Percentiles rank a stretch among this genome's conserved stretches.
Conservation (phyloP, 2,888 invertebrate genomes). For the Allolobophora icterica region DNA sequence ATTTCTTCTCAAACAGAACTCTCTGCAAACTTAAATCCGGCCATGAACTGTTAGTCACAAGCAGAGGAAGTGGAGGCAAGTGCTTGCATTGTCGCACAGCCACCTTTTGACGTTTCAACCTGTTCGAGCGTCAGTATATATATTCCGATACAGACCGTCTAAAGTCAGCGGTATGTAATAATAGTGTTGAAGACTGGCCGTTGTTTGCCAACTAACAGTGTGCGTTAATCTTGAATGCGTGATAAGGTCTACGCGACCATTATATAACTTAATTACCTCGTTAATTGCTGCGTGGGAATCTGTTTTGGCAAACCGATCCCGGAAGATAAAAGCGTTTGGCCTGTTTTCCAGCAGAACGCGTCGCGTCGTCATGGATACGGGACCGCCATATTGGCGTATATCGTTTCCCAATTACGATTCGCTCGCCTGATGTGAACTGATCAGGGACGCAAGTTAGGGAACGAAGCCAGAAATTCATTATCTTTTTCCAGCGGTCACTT, state of each 20-base stretch:
- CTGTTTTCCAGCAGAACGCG: not conserved
- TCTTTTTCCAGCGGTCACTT: not conserved
- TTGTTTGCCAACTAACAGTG: not conserved
- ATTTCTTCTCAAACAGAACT: not conserved
- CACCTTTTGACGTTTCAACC: not conserved
- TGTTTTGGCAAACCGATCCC: not conserved
- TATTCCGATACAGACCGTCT: not conserved
- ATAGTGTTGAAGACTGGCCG: not conserved
- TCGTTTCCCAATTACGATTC: not conserved
- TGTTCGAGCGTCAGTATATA: not conserved
- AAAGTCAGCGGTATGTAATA: not conserved
- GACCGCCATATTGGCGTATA: not conserved
- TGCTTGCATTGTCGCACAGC: not conserved
- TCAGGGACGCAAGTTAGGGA: not conserved
- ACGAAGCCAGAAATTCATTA: constrained; percentile 10
- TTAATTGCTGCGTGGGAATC: not conserved
- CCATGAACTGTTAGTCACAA: not conserved
- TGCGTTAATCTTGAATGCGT: not conserved
- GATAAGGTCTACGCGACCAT: not conserved
- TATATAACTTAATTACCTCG: not conserved
- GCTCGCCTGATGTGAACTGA: not conserved
- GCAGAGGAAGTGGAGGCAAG: not conserved
- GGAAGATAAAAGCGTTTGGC: not conserved
- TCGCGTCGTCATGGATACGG: not conserved
- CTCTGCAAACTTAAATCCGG: not conserved